Base-by-base conservation (phyloP, 2,797 vertebrate species). In the Harpagifer antarcticus region DNA sequence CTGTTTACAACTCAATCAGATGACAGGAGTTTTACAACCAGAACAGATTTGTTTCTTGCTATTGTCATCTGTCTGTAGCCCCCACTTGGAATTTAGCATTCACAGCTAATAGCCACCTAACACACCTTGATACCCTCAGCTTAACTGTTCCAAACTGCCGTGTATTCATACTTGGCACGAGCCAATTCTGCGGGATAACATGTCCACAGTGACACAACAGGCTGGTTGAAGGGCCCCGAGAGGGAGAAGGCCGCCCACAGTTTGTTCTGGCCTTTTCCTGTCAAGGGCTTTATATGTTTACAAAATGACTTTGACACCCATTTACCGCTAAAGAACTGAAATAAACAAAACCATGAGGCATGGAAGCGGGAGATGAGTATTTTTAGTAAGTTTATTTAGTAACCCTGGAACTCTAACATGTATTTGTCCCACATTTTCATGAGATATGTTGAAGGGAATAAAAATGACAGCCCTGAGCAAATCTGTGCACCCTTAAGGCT, bases 181-280 rank as follows among this genome's bases (percentile, higher is more conserved):
- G 54, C 13, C 83, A 72, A 56, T 72, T 69, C 63, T 79, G 74
- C 11, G 40, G 78, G 69, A 79, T 83, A 84, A 81, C 73, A 72
- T 79, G 86, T 84, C 84, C 72, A 74, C 69, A 17, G 78, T 89
- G 89, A 90, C 87, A 85, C 81, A 81, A 88, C 84, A 74, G 70
- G 66, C 77, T 73, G 78, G 82, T 17, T 76, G 64, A 74, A 88
- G 72, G 77, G 83, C 82, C 82, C 66, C 17, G 49, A 83, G 65
- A 78, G 78, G 74, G 76, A 88, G 89, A 78, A 89, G 87, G 87
- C 89, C 27, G 27, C 27, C 27, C 88, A 74, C 86, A 85, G 88
- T 93, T 89, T 89, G 74, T 90, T 90, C 85, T 81, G 83, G 75
- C 75, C 69, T 85, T 88, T 94, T 90, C 90, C 91, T 91, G 89